Conservation (phyloP, 1,140 invertebrate genomes). For the Marisa cornuarietis region DNA sequence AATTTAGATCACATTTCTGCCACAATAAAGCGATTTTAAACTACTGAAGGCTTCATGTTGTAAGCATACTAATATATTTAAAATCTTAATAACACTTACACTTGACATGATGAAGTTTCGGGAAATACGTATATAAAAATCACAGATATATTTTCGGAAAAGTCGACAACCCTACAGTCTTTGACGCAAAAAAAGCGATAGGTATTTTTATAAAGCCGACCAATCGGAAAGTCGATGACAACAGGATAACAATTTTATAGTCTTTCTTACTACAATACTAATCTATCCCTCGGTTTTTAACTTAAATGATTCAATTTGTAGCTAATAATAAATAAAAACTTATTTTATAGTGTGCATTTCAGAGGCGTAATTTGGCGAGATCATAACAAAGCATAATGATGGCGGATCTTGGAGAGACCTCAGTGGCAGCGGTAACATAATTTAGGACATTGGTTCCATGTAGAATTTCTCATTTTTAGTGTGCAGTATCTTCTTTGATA, state of each 20-base stretch:
- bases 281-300: background rate
- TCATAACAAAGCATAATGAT: slow-evolving; percentile 19
- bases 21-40: no score
- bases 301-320: background rate
- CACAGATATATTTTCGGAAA: background rate
- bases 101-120: slow-evolving; percentile 12
- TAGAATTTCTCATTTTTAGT: background rate
- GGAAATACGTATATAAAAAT: background rate
- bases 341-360: background rate
- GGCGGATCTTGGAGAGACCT: background rate
- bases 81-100: slow-evolving; percentile 12
- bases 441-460: background rate
- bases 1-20: no score
- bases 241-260: background rate
- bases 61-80: no score
- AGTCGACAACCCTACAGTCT: slow-evolving; percentile 6
- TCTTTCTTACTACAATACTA: background rate
- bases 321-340: background rate
- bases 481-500: background rate
- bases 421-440: no score
- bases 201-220: slow-evolving; percentile 10
- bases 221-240: slow-evolving; percentile 12
- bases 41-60: no score
- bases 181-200: slow-evolving; percentile 15
- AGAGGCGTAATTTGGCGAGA: slow-evolving; percentile 10